Conservation (phyloP, 2,797 vertebrate genomes). For the Pempheris klunzingeri region DNA sequence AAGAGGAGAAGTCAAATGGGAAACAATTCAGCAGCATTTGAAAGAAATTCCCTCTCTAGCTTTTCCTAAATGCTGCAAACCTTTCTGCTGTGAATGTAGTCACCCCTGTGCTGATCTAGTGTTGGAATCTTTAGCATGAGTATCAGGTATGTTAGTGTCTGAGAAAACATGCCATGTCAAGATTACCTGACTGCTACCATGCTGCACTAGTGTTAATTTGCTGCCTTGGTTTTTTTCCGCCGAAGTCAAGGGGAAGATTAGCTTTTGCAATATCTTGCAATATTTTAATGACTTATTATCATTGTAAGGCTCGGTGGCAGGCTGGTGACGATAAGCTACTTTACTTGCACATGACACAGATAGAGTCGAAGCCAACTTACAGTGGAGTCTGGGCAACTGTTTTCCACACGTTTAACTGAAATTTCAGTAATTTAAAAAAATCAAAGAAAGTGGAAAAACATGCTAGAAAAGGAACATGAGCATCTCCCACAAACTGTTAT, state of each 20-base stretch:
- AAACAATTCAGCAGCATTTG: conserved; percentile 44
- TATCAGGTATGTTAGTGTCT: neutral
- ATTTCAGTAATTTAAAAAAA: conserved; percentile 15
- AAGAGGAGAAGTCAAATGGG: conserved; percentile 37
- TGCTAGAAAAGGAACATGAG: conserved; percentile 3
- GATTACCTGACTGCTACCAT: conserved; percentile 17
- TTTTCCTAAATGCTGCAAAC: conserved; percentile 34
- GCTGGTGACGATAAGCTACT: conserved; percentile 57
- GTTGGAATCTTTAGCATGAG: conserved; percentile 28
- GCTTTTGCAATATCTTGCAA: conserved; percentile 50
- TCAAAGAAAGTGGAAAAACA: neutral
- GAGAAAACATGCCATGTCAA: conserved; percentile 8
- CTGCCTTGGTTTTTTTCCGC: neutral
- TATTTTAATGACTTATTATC: conserved; percentile 63
- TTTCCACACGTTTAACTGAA: conserved; percentile 15
- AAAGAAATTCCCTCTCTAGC: conserved; percentile 47
- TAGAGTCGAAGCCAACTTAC: conserved; percentile 47
- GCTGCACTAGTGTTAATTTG: conserved; percentile 29
- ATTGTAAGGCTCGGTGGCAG: conserved; percentile 31
- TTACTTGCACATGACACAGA: conserved; percentile 55
- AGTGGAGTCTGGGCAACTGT: conserved; percentile 6
- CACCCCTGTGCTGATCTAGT: conserved; percentile 22
- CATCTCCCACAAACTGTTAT: conserved; percentile 6
- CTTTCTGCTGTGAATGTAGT: conserved; percentile 21
- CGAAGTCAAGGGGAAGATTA: conserved; percentile 53